Conservation (phyloP, 23 tunicate genomes). For the Phallusia fumigata region DNA sequence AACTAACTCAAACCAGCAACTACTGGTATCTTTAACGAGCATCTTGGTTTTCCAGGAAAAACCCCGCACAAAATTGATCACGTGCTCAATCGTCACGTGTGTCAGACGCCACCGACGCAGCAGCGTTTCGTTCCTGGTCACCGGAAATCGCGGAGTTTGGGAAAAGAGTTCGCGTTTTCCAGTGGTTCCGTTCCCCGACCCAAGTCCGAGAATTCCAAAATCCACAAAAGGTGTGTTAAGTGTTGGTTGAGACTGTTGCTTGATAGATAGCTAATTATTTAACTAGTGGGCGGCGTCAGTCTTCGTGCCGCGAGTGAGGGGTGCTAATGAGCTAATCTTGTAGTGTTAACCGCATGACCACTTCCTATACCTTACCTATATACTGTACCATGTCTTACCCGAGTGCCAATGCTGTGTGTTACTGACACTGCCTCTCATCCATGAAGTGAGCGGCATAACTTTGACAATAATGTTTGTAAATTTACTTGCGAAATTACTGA, state of each 20-base stretch:
- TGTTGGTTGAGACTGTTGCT: neutral
- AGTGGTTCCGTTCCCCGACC: slow-evolving; percentile 29
- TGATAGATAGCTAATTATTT: neutral
- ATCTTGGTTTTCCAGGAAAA: neutral
- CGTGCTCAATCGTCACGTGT: slow-evolving; percentile 33
- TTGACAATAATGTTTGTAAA: too few species aligned
- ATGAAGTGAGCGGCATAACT: too few species aligned
- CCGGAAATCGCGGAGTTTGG: slow-evolving; percentile 78
- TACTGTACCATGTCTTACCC: neutral
- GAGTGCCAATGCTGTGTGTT: neutral
- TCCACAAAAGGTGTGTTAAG: slow-evolving; percentile 63
- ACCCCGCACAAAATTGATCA: slow-evolving; percentile 12
- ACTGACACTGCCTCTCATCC: too few species aligned
- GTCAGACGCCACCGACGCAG: slow-evolving; percentile 64
- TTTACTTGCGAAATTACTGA: too few species aligned
- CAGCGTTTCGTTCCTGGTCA: slow-evolving; percentile 83
- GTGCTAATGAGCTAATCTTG: neutral
- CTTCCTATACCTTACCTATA: neutral
- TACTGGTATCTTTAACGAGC: neutral
- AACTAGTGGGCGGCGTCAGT: neutral
- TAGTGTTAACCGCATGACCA: neutral
- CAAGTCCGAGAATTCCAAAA: slow-evolving; percentile 54
- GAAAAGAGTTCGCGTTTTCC: slow-evolving; percentile 54
- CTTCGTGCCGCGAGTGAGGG: neutral
- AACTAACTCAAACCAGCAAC: too few species aligned